A percentile compares a stretch with the other conserved stretches of the same genome.
Evolutionary conservation across 2,113 vertebrate genomes (phyloP).

Genomic region (Propithecus coquereli): DNA sequence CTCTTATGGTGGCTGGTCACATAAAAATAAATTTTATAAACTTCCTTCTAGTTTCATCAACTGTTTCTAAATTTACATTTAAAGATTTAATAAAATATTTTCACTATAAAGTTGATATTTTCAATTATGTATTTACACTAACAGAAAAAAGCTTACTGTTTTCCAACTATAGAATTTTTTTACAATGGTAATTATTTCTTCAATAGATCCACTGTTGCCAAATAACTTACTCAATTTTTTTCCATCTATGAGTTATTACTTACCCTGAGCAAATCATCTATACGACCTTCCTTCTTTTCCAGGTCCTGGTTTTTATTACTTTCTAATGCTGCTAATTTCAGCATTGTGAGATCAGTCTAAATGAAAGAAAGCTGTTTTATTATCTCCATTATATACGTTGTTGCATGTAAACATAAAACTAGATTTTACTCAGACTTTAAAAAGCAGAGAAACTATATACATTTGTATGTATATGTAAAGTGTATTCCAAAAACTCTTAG

Average conservation of each 20-base stretch:
- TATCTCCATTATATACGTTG: constrained; percentile 19
- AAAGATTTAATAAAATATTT: background rate
- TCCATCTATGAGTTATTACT: constrained; percentile 73
- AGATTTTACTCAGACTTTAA: constrained; percentile 29
- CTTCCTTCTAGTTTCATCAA: background rate
- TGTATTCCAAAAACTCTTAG: background rate
- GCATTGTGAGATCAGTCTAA: constrained; percentile 97
- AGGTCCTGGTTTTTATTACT: constrained; percentile 99
- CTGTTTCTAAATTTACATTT: constrained; percentile 22
- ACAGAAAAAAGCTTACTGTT: background rate
- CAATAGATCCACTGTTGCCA: constrained; percentile 9
- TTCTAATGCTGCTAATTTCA: constrained; percentile 98
- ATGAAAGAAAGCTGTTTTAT: constrained; percentile 73
- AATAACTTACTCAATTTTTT: background rate
- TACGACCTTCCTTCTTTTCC: constrained; percentile 99
- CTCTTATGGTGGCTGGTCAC: background rate
- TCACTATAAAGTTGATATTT: constrained; percentile 26
- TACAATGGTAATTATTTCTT: constrained; percentile 43
- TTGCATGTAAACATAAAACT: background rate
- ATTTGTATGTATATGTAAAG: background rate
- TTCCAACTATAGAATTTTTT: background rate
- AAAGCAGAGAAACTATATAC: constrained; percentile 13
- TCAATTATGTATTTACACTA: constrained; percentile 19
- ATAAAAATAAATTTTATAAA: background rate
- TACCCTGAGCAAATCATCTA: constrained; percentile 99